Percentiles rank a stretch among this genome's conserved stretches.
These are phyloP conservation scores for Sarcophaga rosellei DNA, from an alignment of 2,888 invertebrate species.

Conservation along the genomic window DNA sequence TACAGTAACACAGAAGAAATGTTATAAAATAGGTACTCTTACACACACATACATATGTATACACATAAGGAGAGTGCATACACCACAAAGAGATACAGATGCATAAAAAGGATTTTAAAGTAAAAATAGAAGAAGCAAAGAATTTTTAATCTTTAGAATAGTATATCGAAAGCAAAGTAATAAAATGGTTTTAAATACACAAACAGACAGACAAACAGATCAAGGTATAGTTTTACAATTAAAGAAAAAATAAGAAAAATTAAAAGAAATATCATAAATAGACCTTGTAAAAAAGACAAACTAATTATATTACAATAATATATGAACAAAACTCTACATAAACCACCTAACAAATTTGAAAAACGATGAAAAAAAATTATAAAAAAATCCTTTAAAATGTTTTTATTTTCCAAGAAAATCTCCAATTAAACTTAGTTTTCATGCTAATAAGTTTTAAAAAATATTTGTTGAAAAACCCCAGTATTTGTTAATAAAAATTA, in stretches of 20 bases:
- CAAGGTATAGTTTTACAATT: constrained; percentile 47
- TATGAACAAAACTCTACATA: constrained; percentile 48
- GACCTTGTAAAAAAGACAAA: constrained; percentile 61
- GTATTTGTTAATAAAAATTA: no score
- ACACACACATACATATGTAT: constrained; percentile 23
- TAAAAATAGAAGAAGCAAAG: background rate
- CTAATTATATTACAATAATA: background rate
- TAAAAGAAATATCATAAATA: constrained; percentile 17
- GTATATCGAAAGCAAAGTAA: constrained; percentile 30
- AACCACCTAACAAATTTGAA: constrained; percentile 54
- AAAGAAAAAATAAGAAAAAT: constrained; percentile 10
- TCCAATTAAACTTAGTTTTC: no score
- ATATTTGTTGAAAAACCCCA: no score
- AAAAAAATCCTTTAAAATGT: background rate
- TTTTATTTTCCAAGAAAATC: no score
- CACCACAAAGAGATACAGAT: constrained; percentile 40
- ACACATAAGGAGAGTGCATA: background rate
- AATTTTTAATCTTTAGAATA: background rate
- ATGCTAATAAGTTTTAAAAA: no score
- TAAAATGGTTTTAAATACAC: constrained; percentile 64
- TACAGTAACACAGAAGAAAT: constrained; percentile 34
- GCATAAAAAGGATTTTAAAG: background rate
- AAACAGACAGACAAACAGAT: background rate
- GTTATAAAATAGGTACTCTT: constrained; percentile 27
- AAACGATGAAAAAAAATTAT: constrained; percentile 14